phyloP scores from a whole-genome alignment of 2,888 invertebrate species.

The Dasysyrphus albostriatus region DNA sequence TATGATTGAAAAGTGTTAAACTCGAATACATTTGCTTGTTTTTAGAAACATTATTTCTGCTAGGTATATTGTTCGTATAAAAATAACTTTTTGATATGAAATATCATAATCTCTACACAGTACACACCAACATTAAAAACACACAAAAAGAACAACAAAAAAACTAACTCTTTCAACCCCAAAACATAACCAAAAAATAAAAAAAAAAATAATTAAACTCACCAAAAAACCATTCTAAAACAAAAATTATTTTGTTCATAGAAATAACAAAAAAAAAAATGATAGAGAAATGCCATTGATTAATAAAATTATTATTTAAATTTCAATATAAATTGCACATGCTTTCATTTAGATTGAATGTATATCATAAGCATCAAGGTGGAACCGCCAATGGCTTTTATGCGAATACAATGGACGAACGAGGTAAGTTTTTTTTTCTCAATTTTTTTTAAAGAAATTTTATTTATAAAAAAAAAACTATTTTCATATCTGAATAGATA shows the following conservation, averaged over 20 bases:
- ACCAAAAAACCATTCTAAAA: background rate
- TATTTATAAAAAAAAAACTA: constrained; percentile 9
- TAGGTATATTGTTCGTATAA: too few relatives aligned
- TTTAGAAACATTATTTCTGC: too few relatives aligned
- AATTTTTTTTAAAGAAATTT: background rate
- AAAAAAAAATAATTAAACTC: background rate
- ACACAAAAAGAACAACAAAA: background rate
- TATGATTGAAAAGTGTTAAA: too few relatives aligned
- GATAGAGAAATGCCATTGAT: constrained; percentile 4
- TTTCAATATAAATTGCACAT: constrained; percentile 60
- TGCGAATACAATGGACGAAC: constrained; percentile 65
- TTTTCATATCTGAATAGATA: constrained; percentile 24
- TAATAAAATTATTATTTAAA: constrained; percentile 40
- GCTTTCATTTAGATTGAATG: constrained; percentile 66
- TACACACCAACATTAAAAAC: background rate
- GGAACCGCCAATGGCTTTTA: constrained; percentile 50
- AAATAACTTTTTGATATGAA: too few relatives aligned
- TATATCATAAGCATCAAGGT: constrained; percentile 63
- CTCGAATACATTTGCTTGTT: too few relatives aligned
- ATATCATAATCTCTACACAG: too few relatives aligned
- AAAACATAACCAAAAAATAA: background rate
- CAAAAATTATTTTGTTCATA: background rate
- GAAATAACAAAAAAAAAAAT: background rate
- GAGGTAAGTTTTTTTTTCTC: constrained; percentile 61
- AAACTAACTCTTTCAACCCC: background rate